Evolutionary conservation across 2,888 invertebrate genomes (phyloP), one percentile per base, ranked within the genome.

Genomic region (Microdon myrmicae): DNA sequence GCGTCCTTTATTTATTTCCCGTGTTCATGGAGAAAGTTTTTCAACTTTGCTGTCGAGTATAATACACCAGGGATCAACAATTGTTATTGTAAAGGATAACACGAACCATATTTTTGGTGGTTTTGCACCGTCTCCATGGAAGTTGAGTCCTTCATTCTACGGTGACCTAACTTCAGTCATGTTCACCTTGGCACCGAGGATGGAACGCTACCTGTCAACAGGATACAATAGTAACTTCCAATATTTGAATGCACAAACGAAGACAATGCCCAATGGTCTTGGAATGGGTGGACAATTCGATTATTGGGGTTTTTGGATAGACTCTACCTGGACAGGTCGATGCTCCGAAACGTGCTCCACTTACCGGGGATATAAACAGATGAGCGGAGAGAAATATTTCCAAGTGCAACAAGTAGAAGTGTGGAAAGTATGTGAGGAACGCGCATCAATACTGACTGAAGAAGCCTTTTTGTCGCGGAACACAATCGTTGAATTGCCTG

Each of bases 211-310:
- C 75, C 82, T 84, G 0, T 81, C 91, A 0, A 90, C 92, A 0
- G 86, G 86, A 0, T 92, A 88, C 76, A 94, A 94, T 79, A 83
- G 88, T 55, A 90, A 95, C 75, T 95, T 86, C 75, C 91, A 92
- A 80, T 96, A 95, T 75, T 83, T 95, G 59, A 94, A 95, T 79
- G 82, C 88, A 51, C 88, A 92, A 68, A 92, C 94, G 67, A 90
- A 93, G 79, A 94, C 94, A 0, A 82, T 95, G 83, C 94, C 94
- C 0, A 95, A 95, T 81, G 95, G 95, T 67, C 74, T 95, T 81
- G 85, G 90, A 44, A 90, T 94, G 88, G 95, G 95, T 7, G 95
- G 95, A 0, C 92, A 93, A 78, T 84, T 91, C 68, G 84, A 87
- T 51, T 94, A 92, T 78, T 93, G 91, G 74, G 94, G 90, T 1